Evolutionary conservation across 2,888 invertebrate genomes (phyloP).

Genomic region (Tetheella fluctuosa): DNA sequence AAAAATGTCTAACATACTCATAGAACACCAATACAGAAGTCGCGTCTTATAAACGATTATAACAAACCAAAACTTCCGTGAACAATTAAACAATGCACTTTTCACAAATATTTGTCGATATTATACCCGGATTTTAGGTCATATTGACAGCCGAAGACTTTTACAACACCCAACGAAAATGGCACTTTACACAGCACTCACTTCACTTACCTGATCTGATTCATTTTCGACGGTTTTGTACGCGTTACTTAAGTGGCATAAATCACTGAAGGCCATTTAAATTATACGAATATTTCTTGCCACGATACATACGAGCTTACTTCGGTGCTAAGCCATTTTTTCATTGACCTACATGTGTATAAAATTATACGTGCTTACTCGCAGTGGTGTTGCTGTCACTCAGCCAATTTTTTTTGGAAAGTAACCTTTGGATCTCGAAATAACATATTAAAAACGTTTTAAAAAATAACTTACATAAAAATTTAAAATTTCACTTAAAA

Average conservation of each 20-base stretch:
- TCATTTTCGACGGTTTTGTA: slow-evolving; percentile 82
- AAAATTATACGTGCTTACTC: slow-evolving; percentile 74
- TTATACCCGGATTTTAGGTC: slow-evolving; percentile 76
- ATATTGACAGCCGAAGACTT: slow-evolving; percentile 78
- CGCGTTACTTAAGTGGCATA: slow-evolving; percentile 81
- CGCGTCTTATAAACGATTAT: slow-evolving; percentile 15
- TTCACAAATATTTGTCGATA: slow-evolving; percentile 51
- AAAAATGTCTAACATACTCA: slow-evolving; percentile 34
- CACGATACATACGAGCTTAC: slow-evolving; percentile 79
- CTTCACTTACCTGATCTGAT: slow-evolving; percentile 76
- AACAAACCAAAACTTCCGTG: slow-evolving; percentile 17
- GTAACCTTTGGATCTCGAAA: slow-evolving; percentile 19
- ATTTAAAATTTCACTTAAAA: slow-evolving; percentile 27
- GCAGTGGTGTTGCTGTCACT: slow-evolving; percentile 74
- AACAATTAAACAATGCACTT: slow-evolving; percentile 44
- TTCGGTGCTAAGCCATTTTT: slow-evolving; percentile 82
- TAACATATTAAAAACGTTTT: neutral
- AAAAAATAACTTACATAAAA: slow-evolving; percentile 41
- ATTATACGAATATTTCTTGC: slow-evolving; percentile 81
- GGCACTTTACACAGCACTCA: slow-evolving; percentile 60
- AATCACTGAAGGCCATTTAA: slow-evolving; percentile 85
- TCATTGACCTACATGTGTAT: slow-evolving; percentile 84
- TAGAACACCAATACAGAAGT: slow-evolving; percentile 32
- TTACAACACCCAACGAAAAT: slow-evolving; percentile 74
- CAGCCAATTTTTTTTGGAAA: slow-evolving; percentile 30